Percentiles rank a stretch among this genome's conserved stretches.
Evolutionary conservation across 64 coral and sea anemone species (phyloP).

Genomic region (Orbicella faveolata): DNA sequence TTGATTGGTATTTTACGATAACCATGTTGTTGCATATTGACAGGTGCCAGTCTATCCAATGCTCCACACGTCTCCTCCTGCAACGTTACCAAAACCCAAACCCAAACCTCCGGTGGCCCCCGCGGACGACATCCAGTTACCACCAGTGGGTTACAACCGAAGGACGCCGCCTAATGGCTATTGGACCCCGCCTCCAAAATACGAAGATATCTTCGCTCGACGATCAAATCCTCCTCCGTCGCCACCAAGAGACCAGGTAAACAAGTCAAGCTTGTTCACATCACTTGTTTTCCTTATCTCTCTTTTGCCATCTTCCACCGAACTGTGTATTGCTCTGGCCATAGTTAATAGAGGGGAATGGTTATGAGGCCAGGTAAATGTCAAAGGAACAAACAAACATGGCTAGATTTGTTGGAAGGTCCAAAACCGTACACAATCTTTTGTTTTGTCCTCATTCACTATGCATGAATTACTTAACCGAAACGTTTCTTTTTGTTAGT

Average conservation of each 20-base stretch:
- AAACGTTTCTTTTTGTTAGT: too few species aligned
- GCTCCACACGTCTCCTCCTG: neutral
- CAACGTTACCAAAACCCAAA: constrained; percentile 9
- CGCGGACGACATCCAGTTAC: constrained; percentile 32
- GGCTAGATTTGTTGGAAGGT: too few species aligned
- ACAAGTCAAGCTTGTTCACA: neutral
- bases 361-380: too few species aligned
- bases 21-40: neutral
- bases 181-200: constrained; percentile 32
- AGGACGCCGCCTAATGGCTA: constrained; percentile 33
- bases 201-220: constrained; percentile 46
- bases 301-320: neutral
- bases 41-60: constrained; percentile 22
- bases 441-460: too few species aligned
- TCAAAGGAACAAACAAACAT: too few species aligned
- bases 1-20: neutral
- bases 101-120: constrained; percentile 38
- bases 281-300: neutral
- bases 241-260: constrained; percentile 6
- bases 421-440: too few species aligned
- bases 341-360: too few species aligned
- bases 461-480: too few species aligned
- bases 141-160: constrained; percentile 48
- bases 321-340: neutral
- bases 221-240: constrained; percentile 19